Evolutionary conservation across 2,797 vertebrate species (phyloP).

Genomic region (Xenopus petersii): DNA sequence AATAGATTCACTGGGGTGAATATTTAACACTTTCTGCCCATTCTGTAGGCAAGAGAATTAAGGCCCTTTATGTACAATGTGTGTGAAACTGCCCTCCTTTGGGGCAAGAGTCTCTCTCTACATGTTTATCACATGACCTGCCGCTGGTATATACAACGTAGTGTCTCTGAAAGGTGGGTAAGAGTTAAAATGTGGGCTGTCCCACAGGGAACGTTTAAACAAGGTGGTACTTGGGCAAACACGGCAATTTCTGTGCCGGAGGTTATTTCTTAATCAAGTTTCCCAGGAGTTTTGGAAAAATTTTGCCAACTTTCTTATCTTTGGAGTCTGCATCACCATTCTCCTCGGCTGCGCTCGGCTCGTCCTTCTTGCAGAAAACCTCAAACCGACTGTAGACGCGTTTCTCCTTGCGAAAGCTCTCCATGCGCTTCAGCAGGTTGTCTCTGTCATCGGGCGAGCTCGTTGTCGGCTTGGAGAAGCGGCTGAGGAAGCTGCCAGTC

Average conservation of each 20-base stretch:
- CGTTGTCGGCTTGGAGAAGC: constrained; percentile 68
- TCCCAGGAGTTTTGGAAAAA: constrained; percentile 71
- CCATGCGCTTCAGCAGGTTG: constrained; percentile 82
- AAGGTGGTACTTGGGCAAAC: not conserved
- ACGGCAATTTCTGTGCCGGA: too few species aligned
- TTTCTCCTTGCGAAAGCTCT: constrained; percentile 88
- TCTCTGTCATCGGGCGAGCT: constrained; percentile 77
- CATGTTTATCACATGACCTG: too few species aligned
- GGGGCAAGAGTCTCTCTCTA: too few species aligned
- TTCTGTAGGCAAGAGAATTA: too few species aligned
- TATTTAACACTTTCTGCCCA: too few species aligned
- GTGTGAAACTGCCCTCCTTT: too few species aligned
- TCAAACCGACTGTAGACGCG: constrained; percentile 94
- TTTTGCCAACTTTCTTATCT: constrained; percentile 72
- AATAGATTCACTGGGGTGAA: too few species aligned
- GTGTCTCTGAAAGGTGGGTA: too few species aligned
- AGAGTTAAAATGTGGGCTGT: not conserved
- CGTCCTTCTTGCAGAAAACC: constrained; percentile 77
- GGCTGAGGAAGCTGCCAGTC: constrained; percentile 64
- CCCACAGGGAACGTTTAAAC: not conserved
- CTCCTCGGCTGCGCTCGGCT: constrained; percentile 50
- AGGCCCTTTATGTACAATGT: too few species aligned
- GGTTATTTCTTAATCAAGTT: constrained; percentile 71
- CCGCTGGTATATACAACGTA: not conserved
- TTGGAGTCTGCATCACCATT: constrained; percentile 40